Conservation (phyloP, 2,797 vertebrate genomes). For the Pangasius djambal region DNA sequence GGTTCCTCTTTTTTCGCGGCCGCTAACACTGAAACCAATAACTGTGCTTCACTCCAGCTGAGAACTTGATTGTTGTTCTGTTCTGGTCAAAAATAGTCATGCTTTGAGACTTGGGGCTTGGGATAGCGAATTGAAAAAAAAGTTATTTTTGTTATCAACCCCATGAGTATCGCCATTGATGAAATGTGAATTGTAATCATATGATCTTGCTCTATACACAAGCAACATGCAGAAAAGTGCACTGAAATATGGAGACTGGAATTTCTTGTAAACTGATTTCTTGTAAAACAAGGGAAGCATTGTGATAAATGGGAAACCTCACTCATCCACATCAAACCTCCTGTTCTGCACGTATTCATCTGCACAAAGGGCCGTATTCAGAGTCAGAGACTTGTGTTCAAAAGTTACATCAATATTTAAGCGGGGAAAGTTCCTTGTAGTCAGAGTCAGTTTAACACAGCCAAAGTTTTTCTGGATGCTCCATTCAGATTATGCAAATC, state of each 20-base stretch:
- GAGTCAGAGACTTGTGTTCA: neutral
- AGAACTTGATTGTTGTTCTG: constrained; percentile 37
- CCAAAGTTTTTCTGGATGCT: too few species aligned
- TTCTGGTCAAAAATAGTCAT: constrained; percentile 28
- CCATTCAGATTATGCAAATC: neutral
- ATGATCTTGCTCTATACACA: neutral
- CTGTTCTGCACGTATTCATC: neutral
- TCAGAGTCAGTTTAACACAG: too few species aligned
- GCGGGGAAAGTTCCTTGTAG: neutral
- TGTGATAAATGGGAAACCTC: neutral
- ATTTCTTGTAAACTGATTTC: neutral
- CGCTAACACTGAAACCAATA: constrained; percentile 21
- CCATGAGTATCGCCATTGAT: neutral
- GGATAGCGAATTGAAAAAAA: constrained; percentile 21
- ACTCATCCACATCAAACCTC: neutral
- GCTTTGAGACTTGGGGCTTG: constrained; percentile 15
- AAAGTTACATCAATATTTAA: neutral
- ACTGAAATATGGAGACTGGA: neutral
- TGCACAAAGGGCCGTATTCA: neutral
- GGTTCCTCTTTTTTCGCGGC: neutral
- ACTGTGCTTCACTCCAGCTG: constrained; percentile 31
- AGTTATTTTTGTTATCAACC: neutral
- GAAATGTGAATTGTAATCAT: constrained; percentile 28
- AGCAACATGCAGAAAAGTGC: neutral
- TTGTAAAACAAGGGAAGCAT: neutral